A percentile compares a stretch with the other conserved stretches of the same genome.
Evolutionary conservation across 2,113 vertebrate species (phyloP).

Genomic region (Tychaedon coryphoeus): DNA sequence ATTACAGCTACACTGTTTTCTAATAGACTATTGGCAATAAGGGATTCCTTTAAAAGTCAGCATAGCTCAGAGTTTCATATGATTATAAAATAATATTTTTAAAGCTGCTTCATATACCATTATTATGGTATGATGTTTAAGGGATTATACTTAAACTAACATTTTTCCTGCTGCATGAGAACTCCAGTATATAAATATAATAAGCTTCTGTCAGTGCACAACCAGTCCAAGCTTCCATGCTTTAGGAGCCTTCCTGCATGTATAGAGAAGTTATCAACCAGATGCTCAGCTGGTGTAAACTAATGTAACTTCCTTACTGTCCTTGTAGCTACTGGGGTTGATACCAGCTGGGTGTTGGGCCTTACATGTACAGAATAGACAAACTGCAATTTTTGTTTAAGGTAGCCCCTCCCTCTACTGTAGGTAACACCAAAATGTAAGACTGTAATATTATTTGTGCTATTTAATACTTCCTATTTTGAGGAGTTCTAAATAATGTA

Average conservation of each 20-base stretch:
- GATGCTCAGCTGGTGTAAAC: neutral
- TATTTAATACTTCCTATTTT: conserved; percentile 77
- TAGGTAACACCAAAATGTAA: conserved; percentile 71
- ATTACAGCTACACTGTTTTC: conserved; percentile 35
- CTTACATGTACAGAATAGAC: conserved; percentile 35
- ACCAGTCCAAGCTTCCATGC: neutral
- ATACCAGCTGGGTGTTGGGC: neutral
- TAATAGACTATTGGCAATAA: conserved; percentile 44
- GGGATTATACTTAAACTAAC: conserved; percentile 60
- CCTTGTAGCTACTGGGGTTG: neutral
- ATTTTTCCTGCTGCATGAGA: conserved; percentile 42
- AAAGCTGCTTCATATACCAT: conserved; percentile 54
- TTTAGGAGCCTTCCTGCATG: neutral
- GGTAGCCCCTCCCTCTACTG: conserved; percentile 3
- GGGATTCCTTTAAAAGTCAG: conserved; percentile 26
- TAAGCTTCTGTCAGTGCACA: neutral
- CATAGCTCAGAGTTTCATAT: conserved; percentile 30
- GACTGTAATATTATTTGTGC: conserved; percentile 69
- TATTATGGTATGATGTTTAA: conserved; percentile 60
- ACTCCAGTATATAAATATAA: neutral
- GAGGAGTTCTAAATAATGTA: conserved; percentile 75
- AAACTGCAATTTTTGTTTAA: conserved; percentile 16
- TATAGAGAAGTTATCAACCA: neutral
- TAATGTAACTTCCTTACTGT: neutral
- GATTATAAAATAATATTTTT: conserved; percentile 51